These are phyloP conservation scores for Ecdyonurus torrentis DNA, from an alignment of 2,888 invertebrate genomes.

Conservation along the genomic window DNA sequence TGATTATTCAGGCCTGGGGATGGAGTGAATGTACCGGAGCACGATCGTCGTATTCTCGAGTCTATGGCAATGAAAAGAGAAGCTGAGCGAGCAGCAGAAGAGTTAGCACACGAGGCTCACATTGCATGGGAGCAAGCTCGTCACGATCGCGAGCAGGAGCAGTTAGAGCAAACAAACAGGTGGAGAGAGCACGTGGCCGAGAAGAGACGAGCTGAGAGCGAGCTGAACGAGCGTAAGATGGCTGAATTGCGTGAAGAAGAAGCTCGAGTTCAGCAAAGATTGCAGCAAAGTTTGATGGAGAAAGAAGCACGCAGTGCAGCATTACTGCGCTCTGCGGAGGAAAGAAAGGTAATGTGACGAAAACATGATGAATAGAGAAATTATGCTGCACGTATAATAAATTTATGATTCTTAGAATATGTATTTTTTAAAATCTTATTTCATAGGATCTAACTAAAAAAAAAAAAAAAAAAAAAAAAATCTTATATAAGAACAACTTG, in stretches of 20 bases:
- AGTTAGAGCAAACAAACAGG: not conserved
- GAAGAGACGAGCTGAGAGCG: conserved; percentile 15
- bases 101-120: conserved; percentile 32
- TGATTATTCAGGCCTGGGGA: not conserved
- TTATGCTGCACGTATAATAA: no score
- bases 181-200: conserved; percentile 15
- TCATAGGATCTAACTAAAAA: no score
- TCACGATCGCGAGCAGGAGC: conserved; percentile 16
- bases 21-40: conserved; percentile 21
- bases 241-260: conserved; percentile 16
- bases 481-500: no score
- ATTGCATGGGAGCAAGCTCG: conserved; percentile 33
- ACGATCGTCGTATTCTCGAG: conserved; percentile 32
- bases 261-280: conserved; percentile 14
- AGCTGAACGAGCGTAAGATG: conserved; percentile 15
- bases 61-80: conserved; percentile 32
- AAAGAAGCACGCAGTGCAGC: conserved; percentile 15
- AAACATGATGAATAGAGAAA: no score
- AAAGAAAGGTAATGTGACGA: conserved; percentile 14
- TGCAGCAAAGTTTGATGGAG: conserved; percentile 3
- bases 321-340: conserved; percentile 16
- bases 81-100: conserved; percentile 27
- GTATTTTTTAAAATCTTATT: no score
- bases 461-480: no score
- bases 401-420: no score